Base-by-base conservation (phyloP, 2,113 vertebrate genomes). In the Anarhynchus alexandrinus region DNA sequence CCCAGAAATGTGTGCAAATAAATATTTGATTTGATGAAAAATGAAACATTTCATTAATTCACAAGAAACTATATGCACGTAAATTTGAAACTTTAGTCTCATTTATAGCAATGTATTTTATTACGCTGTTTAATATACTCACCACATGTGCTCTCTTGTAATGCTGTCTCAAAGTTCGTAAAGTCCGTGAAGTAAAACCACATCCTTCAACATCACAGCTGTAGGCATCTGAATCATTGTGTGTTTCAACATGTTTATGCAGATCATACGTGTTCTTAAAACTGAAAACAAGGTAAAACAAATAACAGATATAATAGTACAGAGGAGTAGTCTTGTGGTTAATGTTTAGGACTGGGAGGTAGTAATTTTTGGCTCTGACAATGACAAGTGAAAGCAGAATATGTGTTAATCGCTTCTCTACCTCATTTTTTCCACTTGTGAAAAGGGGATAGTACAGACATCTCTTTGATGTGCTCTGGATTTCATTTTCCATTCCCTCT, bases 201-300 rank as follows among this genome's bases (percentile, higher is more conserved):
- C 98, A 98, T 34, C 98, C 98, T 86, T 98, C 98, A 80, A 96
- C 94, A 5, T 96, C 97, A 71, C 99, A 98, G 97, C 97, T 98
- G 94, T 98, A 98, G 54, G 98, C 97, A 12, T 97, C 97, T n/a
- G 98, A 98, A 95, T 98, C 98, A 42, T 97, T 94, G 81, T 98
- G 98, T 58, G 98, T 98, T 93, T 98, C 98, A 66, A 98, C 98
- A 95, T 97, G 98, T 90, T 98, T 98, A 59, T 98, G 96, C 59
- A 98, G 97, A 96, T 98, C 98, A 13, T 94, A 98, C 80, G 97
- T 72, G 4, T 98, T 98, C 95, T 98, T 98, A 92, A 98, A 99
- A 72, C 98, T 98, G 86, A 69, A 77, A 82, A 92, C 90, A 93
- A 76, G 82, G 92, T 32, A 30, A 96, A 97, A 96, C 92, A 88